A percentile compares a stretch with the other conserved stretches of the same genome.
These are phyloP conservation scores for Polydrusus cervinus DNA, from an alignment of 2,888 invertebrate genomes.

Conservation along the genomic window DNA sequence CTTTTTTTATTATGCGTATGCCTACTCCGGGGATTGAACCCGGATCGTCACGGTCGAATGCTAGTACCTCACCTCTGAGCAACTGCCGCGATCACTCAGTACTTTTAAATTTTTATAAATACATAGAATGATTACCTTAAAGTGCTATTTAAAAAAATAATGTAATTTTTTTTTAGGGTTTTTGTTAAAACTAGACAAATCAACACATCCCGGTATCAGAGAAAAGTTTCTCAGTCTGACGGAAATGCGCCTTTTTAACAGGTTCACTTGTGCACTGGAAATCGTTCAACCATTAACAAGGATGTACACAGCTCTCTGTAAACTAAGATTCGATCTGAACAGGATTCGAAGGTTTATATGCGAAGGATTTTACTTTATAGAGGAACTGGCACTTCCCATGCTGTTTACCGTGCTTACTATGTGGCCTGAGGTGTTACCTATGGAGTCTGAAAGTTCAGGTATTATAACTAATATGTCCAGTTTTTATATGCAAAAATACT, in stretches of 20 bases:
- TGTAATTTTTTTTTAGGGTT: conserved; percentile 63
- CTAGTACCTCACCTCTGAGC: too few relatives aligned
- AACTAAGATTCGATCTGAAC: conserved; percentile 67
- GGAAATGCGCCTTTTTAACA: conserved; percentile 58
- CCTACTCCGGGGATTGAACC: too few relatives aligned
- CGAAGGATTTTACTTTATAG: conserved; percentile 70
- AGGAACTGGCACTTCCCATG: conserved; percentile 66
- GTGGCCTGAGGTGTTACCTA: conserved; percentile 72
- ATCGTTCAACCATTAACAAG: conserved; percentile 56
- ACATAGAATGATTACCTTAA: too few relatives aligned
- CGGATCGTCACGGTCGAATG: too few relatives aligned
- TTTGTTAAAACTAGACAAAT: conserved; percentile 66
- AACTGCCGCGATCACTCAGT: too few relatives aligned
- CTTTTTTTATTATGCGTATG: too few relatives aligned
- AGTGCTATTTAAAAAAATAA: too few relatives aligned
- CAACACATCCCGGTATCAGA: conserved; percentile 58
- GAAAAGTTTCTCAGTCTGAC: conserved; percentile 59
- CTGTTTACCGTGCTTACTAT: conserved; percentile 69
- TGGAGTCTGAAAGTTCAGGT: conserved; percentile 57
- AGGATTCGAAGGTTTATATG: conserved; percentile 70
- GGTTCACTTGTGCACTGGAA: conserved; percentile 34
- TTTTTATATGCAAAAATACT: too few relatives aligned
- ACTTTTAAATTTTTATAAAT: too few relatives aligned
- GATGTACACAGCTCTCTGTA: conserved; percentile 64
- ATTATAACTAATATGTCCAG: neutral